Percentiles rank a stretch among this genome's conserved stretches.
Conservation (phyloP, 2,113 vertebrate species). For the Meles meles region DNA sequence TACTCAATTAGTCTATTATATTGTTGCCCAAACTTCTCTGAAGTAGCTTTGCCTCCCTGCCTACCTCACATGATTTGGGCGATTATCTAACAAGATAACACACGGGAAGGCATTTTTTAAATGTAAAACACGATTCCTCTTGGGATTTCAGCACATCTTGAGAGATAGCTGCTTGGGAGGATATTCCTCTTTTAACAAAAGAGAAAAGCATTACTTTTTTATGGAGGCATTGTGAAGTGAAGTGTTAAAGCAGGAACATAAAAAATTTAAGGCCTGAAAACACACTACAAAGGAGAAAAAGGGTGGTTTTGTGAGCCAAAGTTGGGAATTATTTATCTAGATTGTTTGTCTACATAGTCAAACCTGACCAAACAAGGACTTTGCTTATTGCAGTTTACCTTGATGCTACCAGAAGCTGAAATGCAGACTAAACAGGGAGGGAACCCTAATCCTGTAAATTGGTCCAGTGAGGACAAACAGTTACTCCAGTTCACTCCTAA, state of each 20-base stretch:
- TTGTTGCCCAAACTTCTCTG: background rate
- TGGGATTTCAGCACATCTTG: constrained; percentile 43
- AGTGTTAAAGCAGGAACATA: constrained; percentile 61
- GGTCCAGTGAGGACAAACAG: background rate
- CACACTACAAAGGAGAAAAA: constrained; percentile 34
- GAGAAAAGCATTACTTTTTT: constrained; percentile 47
- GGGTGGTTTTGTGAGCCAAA: background rate
- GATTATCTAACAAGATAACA: constrained; percentile 15
- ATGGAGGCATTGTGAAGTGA: constrained; percentile 52
- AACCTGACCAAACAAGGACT: constrained; percentile 16
- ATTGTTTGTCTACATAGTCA: constrained; percentile 33
- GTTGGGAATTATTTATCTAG: constrained; percentile 27
- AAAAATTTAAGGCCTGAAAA: constrained; percentile 59
- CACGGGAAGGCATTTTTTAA: background rate
- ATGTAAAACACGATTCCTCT: constrained; percentile 8
- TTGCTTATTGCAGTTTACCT: background rate
- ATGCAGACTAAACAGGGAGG: background rate
- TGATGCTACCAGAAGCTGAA: background rate
- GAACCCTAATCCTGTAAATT: too few species aligned
- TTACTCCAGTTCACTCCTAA: background rate
- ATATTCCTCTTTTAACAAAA: constrained; percentile 47
- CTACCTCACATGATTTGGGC: background rate
- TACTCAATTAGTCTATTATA: background rate
- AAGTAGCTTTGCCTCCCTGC: background rate
- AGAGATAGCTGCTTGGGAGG: constrained; percentile 17